Percentiles rank a stretch among this genome's conserved stretches.
These are phyloP conservation scores for Physeter macrocephalus DNA, from an alignment of 2,113 vertebrate genomes.

Conservation along the genomic window DNA sequence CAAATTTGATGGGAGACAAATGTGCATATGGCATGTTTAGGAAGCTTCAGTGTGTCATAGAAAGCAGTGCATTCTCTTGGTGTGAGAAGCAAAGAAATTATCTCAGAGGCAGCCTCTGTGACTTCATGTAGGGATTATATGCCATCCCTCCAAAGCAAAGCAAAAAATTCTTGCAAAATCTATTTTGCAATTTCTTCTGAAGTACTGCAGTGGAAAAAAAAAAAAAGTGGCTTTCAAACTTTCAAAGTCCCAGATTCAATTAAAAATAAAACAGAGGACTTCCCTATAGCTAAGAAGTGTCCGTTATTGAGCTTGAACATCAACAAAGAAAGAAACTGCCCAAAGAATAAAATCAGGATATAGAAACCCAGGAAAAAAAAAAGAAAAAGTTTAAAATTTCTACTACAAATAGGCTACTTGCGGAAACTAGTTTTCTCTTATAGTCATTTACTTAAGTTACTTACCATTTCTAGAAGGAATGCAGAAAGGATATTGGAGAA, in stretches of 20 bases:
- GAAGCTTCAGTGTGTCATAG: neutral
- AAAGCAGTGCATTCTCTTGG: neutral
- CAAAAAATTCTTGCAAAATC: constrained; percentile 4
- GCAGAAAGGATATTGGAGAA: neutral
- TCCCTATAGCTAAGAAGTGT: constrained; percentile 26
- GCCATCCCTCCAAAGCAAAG: neutral
- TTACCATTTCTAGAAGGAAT: neutral
- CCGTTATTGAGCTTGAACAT: constrained; percentile 32
- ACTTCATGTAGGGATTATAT: neutral
- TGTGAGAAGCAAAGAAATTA: neutral
- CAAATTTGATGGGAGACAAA: neutral
- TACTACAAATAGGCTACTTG: neutral
- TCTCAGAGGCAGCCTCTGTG: neutral
- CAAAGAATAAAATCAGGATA: constrained; percentile 57
- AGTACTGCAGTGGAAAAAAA: neutral
- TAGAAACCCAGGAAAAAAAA: neutral
- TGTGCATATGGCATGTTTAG: neutral
- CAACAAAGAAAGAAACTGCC: constrained; percentile 46
- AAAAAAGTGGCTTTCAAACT: neutral
- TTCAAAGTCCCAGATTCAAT: constrained; percentile 32
- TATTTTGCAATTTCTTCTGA: constrained; percentile 25
- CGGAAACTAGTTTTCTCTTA: constrained; percentile 26
- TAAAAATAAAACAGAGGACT: neutral
- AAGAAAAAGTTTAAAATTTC: constrained; percentile 5
- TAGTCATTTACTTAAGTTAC: neutral